phyloP scores from a whole-genome alignment of 2,797 vertebrate species.

The Poecilia wingei region DNA sequence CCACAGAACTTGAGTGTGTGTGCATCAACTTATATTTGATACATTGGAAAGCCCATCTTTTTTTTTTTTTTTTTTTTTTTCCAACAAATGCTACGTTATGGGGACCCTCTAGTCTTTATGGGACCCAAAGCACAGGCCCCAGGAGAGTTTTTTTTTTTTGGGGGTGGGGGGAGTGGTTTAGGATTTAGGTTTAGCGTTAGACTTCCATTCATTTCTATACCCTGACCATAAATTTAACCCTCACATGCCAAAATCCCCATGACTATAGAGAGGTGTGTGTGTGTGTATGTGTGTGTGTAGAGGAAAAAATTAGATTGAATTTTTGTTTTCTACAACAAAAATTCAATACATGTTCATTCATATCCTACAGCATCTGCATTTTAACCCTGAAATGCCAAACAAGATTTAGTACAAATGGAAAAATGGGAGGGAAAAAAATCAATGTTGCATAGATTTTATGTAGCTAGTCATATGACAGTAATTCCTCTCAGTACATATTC shows the following conservation, averaged over 20 bases:
- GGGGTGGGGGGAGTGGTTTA: no score
- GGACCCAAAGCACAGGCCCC: no score
- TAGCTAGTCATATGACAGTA: background rate
- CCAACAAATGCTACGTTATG: no score
- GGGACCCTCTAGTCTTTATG: no score
- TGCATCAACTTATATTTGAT: no score
- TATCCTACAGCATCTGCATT: conserved; percentile 6
- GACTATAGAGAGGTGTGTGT: background rate
- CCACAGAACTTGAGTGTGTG: conserved; percentile 10
- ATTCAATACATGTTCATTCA: background rate
- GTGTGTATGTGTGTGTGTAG: background rate
- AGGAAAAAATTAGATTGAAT: background rate
- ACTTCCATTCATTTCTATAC: no score
- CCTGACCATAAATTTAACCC: no score
- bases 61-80: no score
- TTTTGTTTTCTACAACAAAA: background rate
- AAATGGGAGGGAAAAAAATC: background rate
- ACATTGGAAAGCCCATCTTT: no score
- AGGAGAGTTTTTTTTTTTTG: no score
- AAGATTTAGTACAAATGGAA: conserved; percentile 1
- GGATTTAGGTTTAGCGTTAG: no score
- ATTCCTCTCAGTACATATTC: background rate
- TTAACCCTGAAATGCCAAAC: background rate
- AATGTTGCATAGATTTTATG: background rate
- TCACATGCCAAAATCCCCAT: no score